Conservation (phyloP, 1,140 invertebrate genomes). For the Drosophila insularis region DNA sequence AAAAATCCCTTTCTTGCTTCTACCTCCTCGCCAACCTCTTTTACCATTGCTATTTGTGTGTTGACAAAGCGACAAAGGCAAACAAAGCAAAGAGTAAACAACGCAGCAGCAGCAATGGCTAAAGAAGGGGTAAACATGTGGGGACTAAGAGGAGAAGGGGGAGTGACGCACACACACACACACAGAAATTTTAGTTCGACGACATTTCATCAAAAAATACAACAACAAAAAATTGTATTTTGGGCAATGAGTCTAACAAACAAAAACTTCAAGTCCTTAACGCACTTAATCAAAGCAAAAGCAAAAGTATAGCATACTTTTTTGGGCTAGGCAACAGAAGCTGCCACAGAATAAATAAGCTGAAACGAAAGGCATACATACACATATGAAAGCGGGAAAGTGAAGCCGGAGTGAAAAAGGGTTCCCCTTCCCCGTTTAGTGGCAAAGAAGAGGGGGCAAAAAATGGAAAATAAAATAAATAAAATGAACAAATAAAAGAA, state of each 20-base stretch:
- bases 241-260: neutral
- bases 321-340: neutral
- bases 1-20: neutral
- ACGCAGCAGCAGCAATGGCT: neutral
- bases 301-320: neutral
- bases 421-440: too few species aligned
- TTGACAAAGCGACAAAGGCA: slow-evolving; percentile 30
- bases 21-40: neutral
- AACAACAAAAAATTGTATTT: neutral
- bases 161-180: neutral
- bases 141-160: neutral
- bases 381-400: neutral
- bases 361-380: neutral
- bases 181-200: slow-evolving; percentile 27
- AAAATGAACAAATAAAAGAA: slow-evolving; percentile 12
- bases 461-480: slow-evolving; percentile 11
- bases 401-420: neutral
- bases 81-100: slow-evolving; percentile 70
- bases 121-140: slow-evolving; percentile 1
- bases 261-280: slow-evolving; percentile 11
- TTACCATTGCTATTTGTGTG: slow-evolving; percentile 1
- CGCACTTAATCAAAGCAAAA: slow-evolving; percentile 9
- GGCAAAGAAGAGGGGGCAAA: neutral
- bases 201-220: slow-evolving; percentile 6
- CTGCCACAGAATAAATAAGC: slow-evolving; percentile 10